Evolutionary conservation across 1,140 invertebrate genomes (phyloP).

Genomic region (Diprion similis): DNA sequence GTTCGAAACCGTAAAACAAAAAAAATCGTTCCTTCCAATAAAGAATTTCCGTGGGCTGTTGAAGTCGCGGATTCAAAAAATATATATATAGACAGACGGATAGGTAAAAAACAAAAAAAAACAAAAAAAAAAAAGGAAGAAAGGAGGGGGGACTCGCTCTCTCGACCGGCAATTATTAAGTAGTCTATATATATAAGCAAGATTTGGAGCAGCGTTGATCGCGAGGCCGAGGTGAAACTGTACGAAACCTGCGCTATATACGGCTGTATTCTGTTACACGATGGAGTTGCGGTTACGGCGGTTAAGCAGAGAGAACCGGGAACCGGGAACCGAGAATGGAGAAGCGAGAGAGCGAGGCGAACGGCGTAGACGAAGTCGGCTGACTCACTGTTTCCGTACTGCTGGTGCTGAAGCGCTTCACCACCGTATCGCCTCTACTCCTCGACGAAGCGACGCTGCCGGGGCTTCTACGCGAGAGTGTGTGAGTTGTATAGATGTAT

Average conservation of each 20-base stretch:
- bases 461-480: not conserved
- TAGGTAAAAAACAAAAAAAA: not conserved
- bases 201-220: not conserved
- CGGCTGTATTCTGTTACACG: not conserved
- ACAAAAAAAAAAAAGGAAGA: not conserved
- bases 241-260: not conserved
- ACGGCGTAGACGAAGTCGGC: not conserved
- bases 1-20: too few relatives aligned
- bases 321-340: not conserved
- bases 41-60: too few relatives aligned
- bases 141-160: not conserved
- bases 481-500: not conserved
- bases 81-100: not conserved
- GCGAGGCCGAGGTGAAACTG: not conserved
- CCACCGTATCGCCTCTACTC: not conserved
- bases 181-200: too few relatives aligned
- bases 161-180: not conserved
- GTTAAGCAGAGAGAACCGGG: not conserved
- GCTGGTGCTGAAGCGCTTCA: slow-evolving; percentile 2
- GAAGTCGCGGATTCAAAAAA: too few relatives aligned
- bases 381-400: slow-evolving; percentile 5
- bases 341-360: not conserved
- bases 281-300: too few relatives aligned
- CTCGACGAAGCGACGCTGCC: not conserved
- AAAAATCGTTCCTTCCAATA: too few relatives aligned